A percentile compares a stretch with the other conserved stretches of the same genome.
phyloP scores from a whole-genome alignment of 2,797 vertebrate species.

The Gastrophryne carolinensis region DNA sequence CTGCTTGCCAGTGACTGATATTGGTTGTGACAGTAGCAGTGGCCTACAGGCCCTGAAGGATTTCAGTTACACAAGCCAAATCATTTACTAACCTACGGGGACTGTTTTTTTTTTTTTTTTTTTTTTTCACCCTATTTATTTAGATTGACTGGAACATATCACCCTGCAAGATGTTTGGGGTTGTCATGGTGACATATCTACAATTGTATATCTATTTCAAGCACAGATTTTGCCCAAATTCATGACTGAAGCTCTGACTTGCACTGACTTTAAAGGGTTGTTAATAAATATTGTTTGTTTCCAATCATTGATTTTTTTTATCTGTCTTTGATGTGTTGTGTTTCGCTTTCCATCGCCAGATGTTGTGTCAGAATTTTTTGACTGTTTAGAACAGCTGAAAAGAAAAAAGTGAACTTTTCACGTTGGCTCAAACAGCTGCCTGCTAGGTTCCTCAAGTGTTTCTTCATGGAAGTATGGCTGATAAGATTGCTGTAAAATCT shows the following conservation, averaged over 20 bases:
- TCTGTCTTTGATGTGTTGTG: background rate
- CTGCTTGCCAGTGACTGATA: slow-evolving; percentile 10
- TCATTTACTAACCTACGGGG: background rate
- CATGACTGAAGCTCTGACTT: background rate
- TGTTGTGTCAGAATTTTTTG: background rate
- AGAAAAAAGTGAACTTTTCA: background rate
- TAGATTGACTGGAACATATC: slow-evolving; percentile 16
- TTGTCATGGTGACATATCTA: background rate
- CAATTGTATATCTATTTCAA: slow-evolving; percentile 6
- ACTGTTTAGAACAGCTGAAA: slow-evolving; percentile 8
- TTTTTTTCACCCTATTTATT: slow-evolving; percentile 23
- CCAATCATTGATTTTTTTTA: background rate
- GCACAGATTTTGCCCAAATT: background rate
- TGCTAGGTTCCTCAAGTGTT: background rate
- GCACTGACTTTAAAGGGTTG: background rate
- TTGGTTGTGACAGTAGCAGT: background rate
- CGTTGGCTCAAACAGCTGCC: background rate
- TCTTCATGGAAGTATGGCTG: no score
- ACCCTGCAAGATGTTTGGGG: slow-evolving; percentile 1
- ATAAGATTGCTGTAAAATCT: no score
- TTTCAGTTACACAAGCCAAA: background rate
- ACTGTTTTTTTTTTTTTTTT: slow-evolving; percentile 11
- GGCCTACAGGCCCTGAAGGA: background rate
- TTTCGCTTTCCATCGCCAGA: background rate
- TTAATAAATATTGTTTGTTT: background rate